These are phyloP conservation scores for Trogon surrucura DNA, from an alignment of 2,113 vertebrate species.

Conservation along the genomic window DNA sequence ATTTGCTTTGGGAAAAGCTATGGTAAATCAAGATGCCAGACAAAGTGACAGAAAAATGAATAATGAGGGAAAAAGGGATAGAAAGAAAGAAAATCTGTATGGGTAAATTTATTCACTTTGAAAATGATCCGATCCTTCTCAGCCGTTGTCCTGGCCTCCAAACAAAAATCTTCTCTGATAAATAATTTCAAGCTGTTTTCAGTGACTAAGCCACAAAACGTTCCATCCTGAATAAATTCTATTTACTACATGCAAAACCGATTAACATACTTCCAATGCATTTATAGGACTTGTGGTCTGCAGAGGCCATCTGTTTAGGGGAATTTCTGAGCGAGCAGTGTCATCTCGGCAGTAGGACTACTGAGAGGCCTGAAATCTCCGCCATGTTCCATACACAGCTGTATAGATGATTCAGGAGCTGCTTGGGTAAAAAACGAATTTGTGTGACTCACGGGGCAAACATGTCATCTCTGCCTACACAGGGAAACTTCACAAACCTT, in stretches of 20 bases:
- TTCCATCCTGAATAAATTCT: slow-evolving; percentile 64
- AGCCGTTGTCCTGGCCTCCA: slow-evolving; percentile 37
- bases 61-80: slow-evolving; percentile 12
- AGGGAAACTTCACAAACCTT: background rate
- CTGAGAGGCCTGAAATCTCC: background rate
- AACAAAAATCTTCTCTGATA: slow-evolving; percentile 53
- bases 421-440: background rate
- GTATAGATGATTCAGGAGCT: background rate
- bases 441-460: background rate
- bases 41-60: slow-evolving; percentile 46
- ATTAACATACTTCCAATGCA: slow-evolving; percentile 40
- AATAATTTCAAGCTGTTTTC: slow-evolving; percentile 67
- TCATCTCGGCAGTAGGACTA: slow-evolving; percentile 19
- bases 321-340: slow-evolving; percentile 42
- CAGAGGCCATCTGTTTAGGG: slow-evolving; percentile 46
- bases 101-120: slow-evolving; percentile 26
- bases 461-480: background rate
- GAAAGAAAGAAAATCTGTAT: slow-evolving; percentile 4
- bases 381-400: background rate
- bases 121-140: slow-evolving; percentile 49
- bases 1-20: slow-evolving; percentile 62
- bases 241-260: slow-evolving; percentile 67
- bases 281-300: slow-evolving; percentile 58
- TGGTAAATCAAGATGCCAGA: slow-evolving; percentile 42
- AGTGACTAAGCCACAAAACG: slow-evolving; percentile 64